These are phyloP conservation scores for Oryzias javanicus DNA, from an alignment of 2,113 vertebrate genomes.

Conservation along the genomic window DNA sequence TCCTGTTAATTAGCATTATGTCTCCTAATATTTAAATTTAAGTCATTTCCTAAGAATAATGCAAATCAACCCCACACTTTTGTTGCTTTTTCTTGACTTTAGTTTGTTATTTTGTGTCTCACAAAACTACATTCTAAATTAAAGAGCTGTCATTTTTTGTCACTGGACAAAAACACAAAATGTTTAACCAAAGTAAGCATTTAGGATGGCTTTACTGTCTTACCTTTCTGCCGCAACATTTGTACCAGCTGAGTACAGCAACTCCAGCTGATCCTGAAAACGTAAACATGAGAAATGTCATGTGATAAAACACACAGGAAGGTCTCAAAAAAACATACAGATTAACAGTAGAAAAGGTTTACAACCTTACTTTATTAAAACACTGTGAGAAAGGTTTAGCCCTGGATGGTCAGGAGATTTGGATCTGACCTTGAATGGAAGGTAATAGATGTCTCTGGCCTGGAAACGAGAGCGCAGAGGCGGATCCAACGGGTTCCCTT, in stretches of 20 bases:
- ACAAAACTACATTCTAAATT: too few relatives aligned
- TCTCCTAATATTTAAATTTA: too few relatives aligned
- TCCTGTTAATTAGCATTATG: too few relatives aligned
- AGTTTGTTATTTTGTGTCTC: too few relatives aligned
- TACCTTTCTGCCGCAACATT: conserved; percentile 90
- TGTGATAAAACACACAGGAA: neutral
- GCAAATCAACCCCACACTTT: too few relatives aligned
- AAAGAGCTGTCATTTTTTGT: too few relatives aligned
- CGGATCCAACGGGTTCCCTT: conserved; percentile 93
- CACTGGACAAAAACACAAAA: too few relatives aligned
- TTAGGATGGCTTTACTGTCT: neutral
- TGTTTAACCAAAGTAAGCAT: neutral
- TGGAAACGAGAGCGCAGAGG: conserved; percentile 97
- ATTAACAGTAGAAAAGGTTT: neutral
- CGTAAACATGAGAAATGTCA: conserved; percentile 6
- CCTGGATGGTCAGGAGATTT: neutral
- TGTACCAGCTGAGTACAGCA: conserved; percentile 84
- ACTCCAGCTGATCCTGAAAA: conserved; percentile 90
- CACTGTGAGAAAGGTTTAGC: neutral
- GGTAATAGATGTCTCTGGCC: conserved; percentile 92
- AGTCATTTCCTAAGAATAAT: too few relatives aligned
- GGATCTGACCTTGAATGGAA: conserved; percentile 88
- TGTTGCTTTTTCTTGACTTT: too few relatives aligned
- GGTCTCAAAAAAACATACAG: neutral
- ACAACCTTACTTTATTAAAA: neutral